A percentile compares a stretch with the other conserved stretches of the same genome.
Evolutionary conservation across 2,113 vertebrate genomes (phyloP).

Genomic region (Chlorodrepanis virens): DNA sequence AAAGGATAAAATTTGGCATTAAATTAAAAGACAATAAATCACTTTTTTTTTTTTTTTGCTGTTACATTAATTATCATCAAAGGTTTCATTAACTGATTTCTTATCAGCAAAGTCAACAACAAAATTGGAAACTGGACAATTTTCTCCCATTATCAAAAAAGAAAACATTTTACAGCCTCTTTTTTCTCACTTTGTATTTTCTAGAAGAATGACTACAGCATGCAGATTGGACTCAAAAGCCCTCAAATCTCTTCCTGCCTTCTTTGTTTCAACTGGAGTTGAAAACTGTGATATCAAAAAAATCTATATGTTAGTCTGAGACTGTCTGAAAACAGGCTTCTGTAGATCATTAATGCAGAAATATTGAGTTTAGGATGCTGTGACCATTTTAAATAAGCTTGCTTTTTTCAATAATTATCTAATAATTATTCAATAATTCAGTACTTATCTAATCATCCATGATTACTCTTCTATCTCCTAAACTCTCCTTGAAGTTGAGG

Average conservation of each 20-base stretch:
- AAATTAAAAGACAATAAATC: constrained; percentile 55
- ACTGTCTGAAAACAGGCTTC: neutral
- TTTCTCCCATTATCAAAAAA: constrained; percentile 53
- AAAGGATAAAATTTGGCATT: constrained; percentile 58
- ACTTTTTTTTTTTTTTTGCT: neutral
- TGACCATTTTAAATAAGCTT: neutral
- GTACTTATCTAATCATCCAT: neutral
- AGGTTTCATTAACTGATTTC: constrained; percentile 68
- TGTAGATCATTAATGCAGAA: neutral
- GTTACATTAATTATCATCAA: constrained; percentile 67
- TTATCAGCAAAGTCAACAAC: constrained; percentile 60
- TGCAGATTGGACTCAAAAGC: neutral
- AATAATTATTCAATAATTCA: neutral
- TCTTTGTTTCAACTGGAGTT: neutral
- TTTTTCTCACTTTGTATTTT: constrained; percentile 18
- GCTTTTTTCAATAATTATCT: neutral
- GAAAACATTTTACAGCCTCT: constrained; percentile 16
- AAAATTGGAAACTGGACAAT: constrained; percentile 63
- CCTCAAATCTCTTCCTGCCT: neutral
- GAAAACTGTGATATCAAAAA: neutral
- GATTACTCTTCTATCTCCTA: neutral
- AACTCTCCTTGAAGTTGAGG: neutral
- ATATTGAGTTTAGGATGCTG: neutral
- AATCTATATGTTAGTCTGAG: neutral
- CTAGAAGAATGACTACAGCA: neutral